Percentiles rank a stretch among this genome's conserved stretches.
These are phyloP conservation scores for Emys orbicularis DNA, from an alignment of 2,797 vertebrate genomes.

Conservation along the genomic window DNA sequence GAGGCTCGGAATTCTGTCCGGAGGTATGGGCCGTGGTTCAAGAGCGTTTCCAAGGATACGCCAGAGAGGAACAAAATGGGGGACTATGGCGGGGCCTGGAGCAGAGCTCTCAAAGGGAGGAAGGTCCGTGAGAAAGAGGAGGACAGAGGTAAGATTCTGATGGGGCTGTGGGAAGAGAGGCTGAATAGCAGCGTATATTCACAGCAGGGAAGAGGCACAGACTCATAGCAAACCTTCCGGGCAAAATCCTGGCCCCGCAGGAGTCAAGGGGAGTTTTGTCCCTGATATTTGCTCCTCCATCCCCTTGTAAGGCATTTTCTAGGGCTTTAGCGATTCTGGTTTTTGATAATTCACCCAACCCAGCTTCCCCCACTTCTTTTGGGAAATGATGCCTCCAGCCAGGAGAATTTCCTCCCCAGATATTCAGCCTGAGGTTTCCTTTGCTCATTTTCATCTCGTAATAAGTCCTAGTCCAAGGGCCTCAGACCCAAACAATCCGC, in stretches of 20 bases:
- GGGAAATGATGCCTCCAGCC: background rate
- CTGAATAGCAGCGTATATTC: background rate
- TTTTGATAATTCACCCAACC: background rate
- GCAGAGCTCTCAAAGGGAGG: conserved; percentile 86
- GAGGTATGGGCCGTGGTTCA: conserved; percentile 89
- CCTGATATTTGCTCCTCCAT: background rate
- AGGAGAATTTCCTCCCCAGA: background rate
- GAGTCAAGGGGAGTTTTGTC: background rate
- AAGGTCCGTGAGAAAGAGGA: conserved; percentile 89
- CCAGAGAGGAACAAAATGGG: conserved; percentile 75
- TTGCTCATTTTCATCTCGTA: background rate
- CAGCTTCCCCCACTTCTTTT: background rate
- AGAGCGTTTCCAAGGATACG: conserved; percentile 78
- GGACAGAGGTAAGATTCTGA: conserved; percentile 87
- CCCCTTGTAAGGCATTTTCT: background rate
- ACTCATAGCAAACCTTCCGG: background rate
- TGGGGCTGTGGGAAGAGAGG: rapidly evolving
- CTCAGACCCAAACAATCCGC: background rate
- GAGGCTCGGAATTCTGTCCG: conserved; percentile 73
- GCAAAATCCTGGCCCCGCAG: background rate
- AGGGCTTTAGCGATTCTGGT: background rate
- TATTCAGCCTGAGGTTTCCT: background rate
- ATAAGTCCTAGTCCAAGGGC: background rate
- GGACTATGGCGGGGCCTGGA: conserved; percentile 86
- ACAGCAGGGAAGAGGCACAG: background rate